Evolutionary conservation across 2,113 vertebrate genomes (phyloP).

Genomic region (Isurus oxyrinchus): DNA sequence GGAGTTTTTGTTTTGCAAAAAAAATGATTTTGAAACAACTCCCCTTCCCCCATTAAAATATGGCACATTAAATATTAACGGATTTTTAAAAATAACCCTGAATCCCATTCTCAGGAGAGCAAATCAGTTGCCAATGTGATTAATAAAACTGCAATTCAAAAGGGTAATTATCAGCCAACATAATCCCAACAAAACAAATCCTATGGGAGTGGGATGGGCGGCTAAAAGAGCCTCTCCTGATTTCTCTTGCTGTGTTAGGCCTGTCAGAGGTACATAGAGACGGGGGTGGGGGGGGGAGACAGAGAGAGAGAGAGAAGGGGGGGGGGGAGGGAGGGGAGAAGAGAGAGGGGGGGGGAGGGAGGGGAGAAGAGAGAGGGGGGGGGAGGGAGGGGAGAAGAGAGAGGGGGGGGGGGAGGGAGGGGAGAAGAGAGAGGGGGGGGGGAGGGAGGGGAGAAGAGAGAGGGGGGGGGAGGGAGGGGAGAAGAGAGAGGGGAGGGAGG

Average conservation of each 20-base stretch:
- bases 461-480: too few relatives aligned
- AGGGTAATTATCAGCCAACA: background rate
- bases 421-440: too few relatives aligned
- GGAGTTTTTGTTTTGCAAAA: background rate
- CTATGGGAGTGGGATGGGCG: background rate
- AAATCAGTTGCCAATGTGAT: background rate
- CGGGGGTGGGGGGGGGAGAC: too few relatives aligned
- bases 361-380: too few relatives aligned
- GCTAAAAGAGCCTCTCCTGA: background rate
- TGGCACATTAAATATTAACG: background rate
- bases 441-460: too few relatives aligned
- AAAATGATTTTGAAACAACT: background rate
- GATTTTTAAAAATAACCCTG: background rate
- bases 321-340: too few relatives aligned
- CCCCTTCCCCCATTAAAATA: background rate
- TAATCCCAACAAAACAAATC: background rate
- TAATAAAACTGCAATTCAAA: background rate
- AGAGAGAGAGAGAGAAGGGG: too few relatives aligned
- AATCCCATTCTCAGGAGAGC: background rate
- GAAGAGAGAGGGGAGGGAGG: too few relatives aligned
- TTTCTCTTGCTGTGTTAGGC: background rate
- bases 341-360: background rate
- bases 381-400: too few relatives aligned
- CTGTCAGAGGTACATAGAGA: too few relatives aligned
- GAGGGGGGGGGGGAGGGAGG: too few relatives aligned